Evolutionary conservation across 2,888 invertebrate genomes (phyloP), one percentile per base, ranked within the genome.

Genomic region (Lapara coniferarum): DNA sequence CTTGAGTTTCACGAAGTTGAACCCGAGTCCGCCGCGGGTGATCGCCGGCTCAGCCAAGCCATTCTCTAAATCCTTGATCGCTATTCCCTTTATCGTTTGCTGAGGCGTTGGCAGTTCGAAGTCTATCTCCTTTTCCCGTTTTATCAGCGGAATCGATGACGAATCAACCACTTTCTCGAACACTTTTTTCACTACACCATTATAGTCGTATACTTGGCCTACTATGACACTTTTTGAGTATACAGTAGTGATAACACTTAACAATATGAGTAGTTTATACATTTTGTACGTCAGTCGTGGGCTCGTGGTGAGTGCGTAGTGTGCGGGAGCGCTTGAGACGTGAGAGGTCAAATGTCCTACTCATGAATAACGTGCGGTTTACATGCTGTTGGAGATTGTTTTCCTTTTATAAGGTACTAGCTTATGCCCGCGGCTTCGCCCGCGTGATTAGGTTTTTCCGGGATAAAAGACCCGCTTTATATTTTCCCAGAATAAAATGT

Each of bases 41-140:
- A 94, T 91, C 0, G 92, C 85, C 0, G 93, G 86, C 67, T 90
- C 86, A 0, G 92, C 89, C 3, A 86, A 66, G 0, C 87, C 88
- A 71, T 92, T 90, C 0, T 93, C 90, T 79, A 90, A 53, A 52
- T 93, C 93, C 53, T 87, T 88, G 12, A 93, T 90, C 1, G 90
- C 88, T 0, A 93, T 89, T 0, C 93, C 93, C 73, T 92, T 93
- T 4, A 93, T 92, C 71, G 81, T 89, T 78, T 88, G 82, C 44
- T 88, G 86, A 67, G 82, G 85, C 13, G 76, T 57, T 25, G 86
- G 84, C 68, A 89, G 88, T 66, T 89, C 87, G 52, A 89, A 90
- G 7, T 73, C 74, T 0, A 91, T 72, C n/a, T 85, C 87, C 25
- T 91, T 80, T 16, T 86, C 88, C 0, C 91, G 73, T 46, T 89